Evolutionary conservation across 2,888 invertebrate genomes (phyloP).

Genomic region (Pyrocoelia pectoralis): DNA sequence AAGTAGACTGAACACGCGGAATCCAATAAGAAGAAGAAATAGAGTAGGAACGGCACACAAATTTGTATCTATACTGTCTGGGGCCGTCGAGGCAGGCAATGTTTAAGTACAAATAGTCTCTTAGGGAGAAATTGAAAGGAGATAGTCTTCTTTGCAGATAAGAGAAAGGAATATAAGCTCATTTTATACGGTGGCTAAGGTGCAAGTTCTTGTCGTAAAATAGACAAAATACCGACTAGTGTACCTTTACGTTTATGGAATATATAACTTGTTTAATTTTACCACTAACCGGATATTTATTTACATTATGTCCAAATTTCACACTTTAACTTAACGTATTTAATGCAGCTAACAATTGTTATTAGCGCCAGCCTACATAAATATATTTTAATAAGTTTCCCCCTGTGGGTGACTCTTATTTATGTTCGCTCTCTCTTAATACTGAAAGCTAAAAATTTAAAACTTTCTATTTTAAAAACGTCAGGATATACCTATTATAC

Average conservation of each 20-base stretch:
- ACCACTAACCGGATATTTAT: conserved; percentile 20
- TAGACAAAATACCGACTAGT: conserved; percentile 57
- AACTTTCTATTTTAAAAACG: conserved; percentile 12
- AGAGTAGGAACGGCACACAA: conserved; percentile 48
- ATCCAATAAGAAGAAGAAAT: conserved; percentile 49
- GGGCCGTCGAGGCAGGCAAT: conserved; percentile 43
- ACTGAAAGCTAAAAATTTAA: background rate
- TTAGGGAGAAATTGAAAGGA: conserved; percentile 41
- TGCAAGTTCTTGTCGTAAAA: conserved; percentile 54
- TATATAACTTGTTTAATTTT: conserved; percentile 34
- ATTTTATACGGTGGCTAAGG: conserved; percentile 51
- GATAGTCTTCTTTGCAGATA: conserved; percentile 42
- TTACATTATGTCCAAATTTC: conserved; percentile 27
- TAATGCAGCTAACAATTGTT: background rate
- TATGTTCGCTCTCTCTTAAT: background rate
- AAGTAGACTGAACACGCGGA: conserved; percentile 34
- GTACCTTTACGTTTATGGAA: conserved; percentile 46
- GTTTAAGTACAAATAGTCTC: conserved; percentile 50
- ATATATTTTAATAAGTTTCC: background rate
- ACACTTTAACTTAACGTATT: background rate
- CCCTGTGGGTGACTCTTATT: background rate
- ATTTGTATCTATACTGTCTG: conserved; percentile 53
- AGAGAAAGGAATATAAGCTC: conserved; percentile 48
- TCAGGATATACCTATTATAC: conserved; percentile 20
- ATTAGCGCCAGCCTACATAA: background rate